Percentiles rank a stretch among this genome's conserved stretches.
Conservation (phyloP, 2,888 invertebrate species). For the Tachina grossa region DNA sequence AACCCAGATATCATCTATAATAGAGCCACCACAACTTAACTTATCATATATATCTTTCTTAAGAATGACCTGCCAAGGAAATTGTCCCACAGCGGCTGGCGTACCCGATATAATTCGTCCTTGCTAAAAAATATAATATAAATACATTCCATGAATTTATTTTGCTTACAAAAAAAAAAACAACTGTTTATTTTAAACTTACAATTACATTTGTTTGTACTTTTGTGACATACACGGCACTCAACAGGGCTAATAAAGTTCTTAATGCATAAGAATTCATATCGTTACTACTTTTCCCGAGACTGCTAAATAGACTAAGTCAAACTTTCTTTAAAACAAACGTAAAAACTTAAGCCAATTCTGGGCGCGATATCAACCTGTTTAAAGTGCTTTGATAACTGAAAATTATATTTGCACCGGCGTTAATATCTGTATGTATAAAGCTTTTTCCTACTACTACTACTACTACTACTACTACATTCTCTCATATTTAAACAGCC, state of each 20-base stretch:
- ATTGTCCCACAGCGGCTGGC: conserved; percentile 75
- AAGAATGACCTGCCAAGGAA: conserved; percentile 81
- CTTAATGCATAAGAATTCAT: conserved; percentile 34
- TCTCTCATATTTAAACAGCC: neutral
- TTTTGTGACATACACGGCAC: conserved; percentile 26
- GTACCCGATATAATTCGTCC: conserved; percentile 78
- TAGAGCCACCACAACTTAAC: conserved; percentile 80
- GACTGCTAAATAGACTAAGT: conserved; percentile 24
- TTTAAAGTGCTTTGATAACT: conserved; percentile 64
- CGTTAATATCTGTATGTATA: conserved; percentile 12
- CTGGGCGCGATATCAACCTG: too few species aligned
- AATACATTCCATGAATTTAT: neutral
- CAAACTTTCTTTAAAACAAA: conserved; percentile 16
- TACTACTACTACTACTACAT: neutral
- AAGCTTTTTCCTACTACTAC: conserved; percentile 13
- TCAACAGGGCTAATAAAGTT: conserved; percentile 15
- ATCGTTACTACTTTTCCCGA: conserved; percentile 21
- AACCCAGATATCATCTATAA: conserved; percentile 78
- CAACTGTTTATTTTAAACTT: conserved; percentile 23
- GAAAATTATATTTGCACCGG: conserved; percentile 6
- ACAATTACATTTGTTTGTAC: conserved; percentile 43
- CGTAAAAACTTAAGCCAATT: neutral
- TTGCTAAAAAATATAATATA: conserved; percentile 69
- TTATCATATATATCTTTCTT: conserved; percentile 77
- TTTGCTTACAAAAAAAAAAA: neutral